Base-by-base conservation (phyloP, 1,140 invertebrate species). In the Zaprionus kolodkinae region DNA sequence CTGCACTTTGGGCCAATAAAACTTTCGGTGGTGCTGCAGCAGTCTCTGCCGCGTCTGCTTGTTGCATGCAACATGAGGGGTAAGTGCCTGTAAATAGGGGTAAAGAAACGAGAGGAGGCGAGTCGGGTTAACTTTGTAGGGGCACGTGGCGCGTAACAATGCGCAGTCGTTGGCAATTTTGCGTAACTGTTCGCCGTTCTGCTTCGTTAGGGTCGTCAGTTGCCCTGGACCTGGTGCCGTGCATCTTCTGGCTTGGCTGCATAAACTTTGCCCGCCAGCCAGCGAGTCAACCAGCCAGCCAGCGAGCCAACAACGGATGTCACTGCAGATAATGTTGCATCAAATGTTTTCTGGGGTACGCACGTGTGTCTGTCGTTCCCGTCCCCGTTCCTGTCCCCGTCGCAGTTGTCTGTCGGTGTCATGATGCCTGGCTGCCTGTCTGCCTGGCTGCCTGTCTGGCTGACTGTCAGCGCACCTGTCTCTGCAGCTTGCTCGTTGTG, bases 71-170 rank as follows among this genome's bases (percentile, higher is more conserved):
- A 10, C 25, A n/a, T 6, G 25, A 15, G 25, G 13, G 3, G 9
- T 21, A 21, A 21, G 21, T 21, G 21, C 21, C 2, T 21, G 21
- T 21, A 21, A 21, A 21, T 21, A 21, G 21, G 21, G 21, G 21
- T 21, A 21, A 21, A 21, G 40, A 11, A 7, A 6, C 15, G 25
- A 13, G 21, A 43, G 36, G 13, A 11, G 40, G 2, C 7, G 11
- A 36, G 30, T 33, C 40, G 12, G 17, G 48, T 35, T 71, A 85
- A 78, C 82, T 86, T 87, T 83, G 73, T 80, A 40, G 55, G 55
- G 65, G 67, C 84, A 83, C 66, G 84, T 83, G 84, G 79, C 83
- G 83, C 79, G 77, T 77, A 88, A 87, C 83, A 87, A 87, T 76
- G 76, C 78, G 59, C 69, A 81, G 76, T 87, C 72, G 83, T 77